Evolutionary conservation across 1,140 invertebrate genomes (phyloP), one percentile per base, ranked within the genome.

Genomic region (Zaprionus lachaisei): DNA sequence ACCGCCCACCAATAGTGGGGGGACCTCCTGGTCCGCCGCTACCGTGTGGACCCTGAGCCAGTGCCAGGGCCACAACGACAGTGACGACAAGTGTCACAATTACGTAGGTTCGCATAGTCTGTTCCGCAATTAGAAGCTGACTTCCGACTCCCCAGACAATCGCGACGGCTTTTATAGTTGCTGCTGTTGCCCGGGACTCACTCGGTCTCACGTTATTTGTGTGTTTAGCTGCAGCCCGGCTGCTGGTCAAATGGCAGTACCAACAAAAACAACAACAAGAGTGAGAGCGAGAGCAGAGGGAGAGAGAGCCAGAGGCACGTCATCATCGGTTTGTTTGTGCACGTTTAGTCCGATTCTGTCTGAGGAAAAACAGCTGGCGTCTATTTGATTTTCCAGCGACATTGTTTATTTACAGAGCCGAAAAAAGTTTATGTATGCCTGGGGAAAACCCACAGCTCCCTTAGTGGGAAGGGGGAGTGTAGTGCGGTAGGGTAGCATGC

Each of bases 91-190:
- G 57, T 44, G 57, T 47, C 15, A 82, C 62, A 38, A 67, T 44
- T 20, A 86, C 72, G 26, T 63, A 70, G 51, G 11, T 49, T 55
- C 83, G 82, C 83, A 86, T 85, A 9, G 60, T 44, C 20, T 15
- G 24, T 60, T 37, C 28, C 62, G 14, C 62, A 65, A 34, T 57
- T 47, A 49, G 44, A 51, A 74, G 68, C 60, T 75, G 67, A 77
- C 56, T 80, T 28, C 15, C n/a, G 6, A 24, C 15, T 7, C 7
- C 0, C 9, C 0, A 57, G 26, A 17, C 9, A 4, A 4, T 22
- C 49, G 26, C 11, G 1, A n/a, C 47, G 3, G 47, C 47, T 84
- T 84, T 85, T 84, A 85, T 84, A 85, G 22, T 7, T 41, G 22
- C 28, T 1, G 7, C 20, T 15, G 12, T 24, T 34, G 37, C 1